These are phyloP conservation scores for Sciurus carolinensis DNA, from an alignment of 2,797 vertebrate genomes.

Conservation along the genomic window DNA sequence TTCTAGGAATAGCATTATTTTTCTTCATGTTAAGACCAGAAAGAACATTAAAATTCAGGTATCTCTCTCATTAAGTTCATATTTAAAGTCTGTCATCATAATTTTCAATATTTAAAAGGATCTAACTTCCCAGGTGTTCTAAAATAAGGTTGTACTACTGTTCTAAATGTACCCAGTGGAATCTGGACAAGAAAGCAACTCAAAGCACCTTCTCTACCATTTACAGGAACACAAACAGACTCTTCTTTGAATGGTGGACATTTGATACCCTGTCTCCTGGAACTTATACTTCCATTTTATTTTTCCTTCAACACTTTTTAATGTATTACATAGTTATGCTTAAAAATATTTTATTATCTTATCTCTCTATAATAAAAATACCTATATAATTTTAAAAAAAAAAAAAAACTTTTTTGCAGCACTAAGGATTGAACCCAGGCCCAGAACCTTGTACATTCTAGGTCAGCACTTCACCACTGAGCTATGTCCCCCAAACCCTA, in stretches of 20 bases:
- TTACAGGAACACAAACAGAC: background rate
- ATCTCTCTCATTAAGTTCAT: background rate
- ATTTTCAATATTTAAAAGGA: slow-evolving; percentile 40
- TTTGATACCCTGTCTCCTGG: background rate
- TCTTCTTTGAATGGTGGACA: background rate
- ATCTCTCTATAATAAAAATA: background rate
- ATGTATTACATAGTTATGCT: background rate
- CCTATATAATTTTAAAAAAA: background rate
- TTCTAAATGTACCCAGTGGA: background rate
- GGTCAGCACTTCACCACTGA: background rate
- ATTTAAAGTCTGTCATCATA: slow-evolving; percentile 13
- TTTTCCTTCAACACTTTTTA: background rate
- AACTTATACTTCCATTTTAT: background rate
- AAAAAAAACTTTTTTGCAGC: background rate
- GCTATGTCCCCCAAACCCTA: background rate
- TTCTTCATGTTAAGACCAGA: background rate
- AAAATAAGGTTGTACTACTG: background rate
- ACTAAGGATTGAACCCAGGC: background rate
- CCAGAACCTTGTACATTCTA: background rate
- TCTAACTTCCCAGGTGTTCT: background rate
- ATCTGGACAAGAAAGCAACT: background rate
- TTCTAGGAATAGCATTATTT: background rate
- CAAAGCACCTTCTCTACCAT: background rate
- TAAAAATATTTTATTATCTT: slow-evolving; percentile 9
- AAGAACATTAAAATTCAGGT: background rate